Evolutionary conservation across 1,140 invertebrate genomes (phyloP), one percentile per base, ranked within the genome.

Genomic region (Drosophila rufa): DNA sequence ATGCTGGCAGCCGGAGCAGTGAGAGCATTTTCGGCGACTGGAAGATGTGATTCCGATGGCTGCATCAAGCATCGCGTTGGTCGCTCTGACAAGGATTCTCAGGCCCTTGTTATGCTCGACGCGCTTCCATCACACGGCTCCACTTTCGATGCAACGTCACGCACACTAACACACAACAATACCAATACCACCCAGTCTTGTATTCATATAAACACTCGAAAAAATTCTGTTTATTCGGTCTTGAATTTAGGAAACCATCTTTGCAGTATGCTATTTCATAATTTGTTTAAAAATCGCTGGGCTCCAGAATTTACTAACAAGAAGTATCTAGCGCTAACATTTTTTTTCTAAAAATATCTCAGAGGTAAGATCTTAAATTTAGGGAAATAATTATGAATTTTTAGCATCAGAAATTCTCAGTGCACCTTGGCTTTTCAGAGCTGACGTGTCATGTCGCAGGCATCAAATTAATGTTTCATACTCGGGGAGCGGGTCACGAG

Each of bases 391-490:
- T 30, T 30, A 30, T 0, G 27, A 30, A 30, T 6, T 30, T 30
- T 8, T 9, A 12, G 3, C 4, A 6, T 12, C 5, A 17, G 27
- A 14, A 27, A 9, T 33, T 43, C 19, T 40, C 22, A 19, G 50
- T 53, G 42, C 61, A 64, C 22, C 25, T 43, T 48, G 14, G 22
- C 36, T 38, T 57, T 45, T 48, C 9, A 22, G 30, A 60, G 42
- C 50, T 78, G 77, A 70, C 60, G 69, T 75, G 81, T 75, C 83
- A 91, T 87, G 80, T 91, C 78, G 80, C 82, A 81, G 79, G 80
- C 83, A 79, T 87, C 78, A 84, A 91, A 91, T 91, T 73, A 91
- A 84, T 91, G 87, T 87, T 91, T 87, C 87, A 91, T 91, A 79
- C 70, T 57, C 46, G 45, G 30, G 40, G 47, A 68, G 64, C 57